Percentiles rank a stretch among this genome's conserved stretches.
These are phyloP conservation scores for Clavelina lepadiformis DNA, from an alignment of 23 tunicate genomes.

Conservation along the genomic window DNA sequence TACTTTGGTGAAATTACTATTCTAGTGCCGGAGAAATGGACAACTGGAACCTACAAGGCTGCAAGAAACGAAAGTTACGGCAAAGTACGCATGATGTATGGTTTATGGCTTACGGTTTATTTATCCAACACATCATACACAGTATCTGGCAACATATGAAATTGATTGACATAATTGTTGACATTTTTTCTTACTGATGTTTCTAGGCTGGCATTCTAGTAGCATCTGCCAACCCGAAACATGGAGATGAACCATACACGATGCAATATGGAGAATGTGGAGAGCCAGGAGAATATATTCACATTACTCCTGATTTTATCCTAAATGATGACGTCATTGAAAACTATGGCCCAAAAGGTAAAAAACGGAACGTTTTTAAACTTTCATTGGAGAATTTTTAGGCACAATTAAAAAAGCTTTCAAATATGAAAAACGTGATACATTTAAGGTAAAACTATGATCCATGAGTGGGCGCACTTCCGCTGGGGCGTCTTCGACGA, in stretches of 20 bases:
- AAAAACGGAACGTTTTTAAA: not conserved
- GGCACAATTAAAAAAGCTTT: not conserved
- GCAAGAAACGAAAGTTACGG: conserved; percentile 14
- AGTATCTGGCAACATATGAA: not conserved
- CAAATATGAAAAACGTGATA: not conserved
- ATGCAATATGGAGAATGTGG: conserved; percentile 54
- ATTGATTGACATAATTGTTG: not conserved
- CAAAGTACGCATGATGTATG: conserved; percentile 1
- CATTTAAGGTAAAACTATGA: conserved; percentile 43
- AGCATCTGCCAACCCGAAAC: conserved; percentile 32
- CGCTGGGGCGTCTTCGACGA: conserved; percentile 89
- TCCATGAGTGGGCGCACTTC: conserved; percentile 80
- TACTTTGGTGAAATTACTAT: conserved; percentile 51
- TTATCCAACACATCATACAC: not conserved
- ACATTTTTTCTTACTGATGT: not conserved
- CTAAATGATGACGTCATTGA: conserved; percentile 15
- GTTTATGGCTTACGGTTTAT: not conserved
- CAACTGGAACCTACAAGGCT: not conserved
- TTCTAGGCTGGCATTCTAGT: conserved; percentile 47
- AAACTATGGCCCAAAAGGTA: conserved; percentile 52
- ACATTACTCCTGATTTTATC: conserved; percentile 41
- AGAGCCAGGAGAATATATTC: conserved; percentile 44
- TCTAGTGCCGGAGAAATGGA: conserved; percentile 61
- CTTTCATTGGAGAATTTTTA: not conserved
- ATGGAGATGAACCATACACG: conserved; percentile 47